A percentile compares a stretch with the other conserved stretches of the same genome.
These are phyloP conservation scores for Tetragnatha montana DNA, from an alignment of 2,888 invertebrate genomes.

Conservation along the genomic window DNA sequence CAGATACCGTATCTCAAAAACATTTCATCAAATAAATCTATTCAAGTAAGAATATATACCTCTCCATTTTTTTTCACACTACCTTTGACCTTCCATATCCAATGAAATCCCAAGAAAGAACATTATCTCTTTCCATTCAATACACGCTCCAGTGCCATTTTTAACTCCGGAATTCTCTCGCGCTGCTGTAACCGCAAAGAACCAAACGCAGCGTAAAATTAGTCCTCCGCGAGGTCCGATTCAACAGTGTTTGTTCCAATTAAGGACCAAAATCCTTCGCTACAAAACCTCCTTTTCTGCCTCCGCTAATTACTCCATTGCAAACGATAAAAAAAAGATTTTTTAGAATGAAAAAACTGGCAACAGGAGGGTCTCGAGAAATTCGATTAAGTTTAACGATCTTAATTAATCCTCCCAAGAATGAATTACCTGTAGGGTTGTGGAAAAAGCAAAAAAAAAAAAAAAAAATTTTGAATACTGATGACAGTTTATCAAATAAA, in stretches of 20 bases:
- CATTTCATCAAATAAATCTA: too few species aligned
- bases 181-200: neutral
- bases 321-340: neutral
- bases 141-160: neutral
- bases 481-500: neutral
- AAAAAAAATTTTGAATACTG: neutral
- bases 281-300: neutral
- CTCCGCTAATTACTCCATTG: neutral
- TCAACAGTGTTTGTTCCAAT: neutral
- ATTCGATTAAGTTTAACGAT: neutral
- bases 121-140: neutral
- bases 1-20: too few species aligned
- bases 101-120: neutral
- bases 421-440: neutral
- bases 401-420: neutral
- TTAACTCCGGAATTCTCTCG: neutral
- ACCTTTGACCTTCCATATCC: neutral
- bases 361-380: neutral
- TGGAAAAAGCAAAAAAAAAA: neutral
- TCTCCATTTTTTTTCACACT: neutral
- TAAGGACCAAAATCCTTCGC: neutral
- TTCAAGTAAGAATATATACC: neutral
- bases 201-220: neutral
- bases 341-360: neutral
- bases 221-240: neutral